These are phyloP conservation scores for Phyllotis vaccarum DNA, from an alignment of 2,797 vertebrate genomes.

Conservation along the genomic window DNA sequence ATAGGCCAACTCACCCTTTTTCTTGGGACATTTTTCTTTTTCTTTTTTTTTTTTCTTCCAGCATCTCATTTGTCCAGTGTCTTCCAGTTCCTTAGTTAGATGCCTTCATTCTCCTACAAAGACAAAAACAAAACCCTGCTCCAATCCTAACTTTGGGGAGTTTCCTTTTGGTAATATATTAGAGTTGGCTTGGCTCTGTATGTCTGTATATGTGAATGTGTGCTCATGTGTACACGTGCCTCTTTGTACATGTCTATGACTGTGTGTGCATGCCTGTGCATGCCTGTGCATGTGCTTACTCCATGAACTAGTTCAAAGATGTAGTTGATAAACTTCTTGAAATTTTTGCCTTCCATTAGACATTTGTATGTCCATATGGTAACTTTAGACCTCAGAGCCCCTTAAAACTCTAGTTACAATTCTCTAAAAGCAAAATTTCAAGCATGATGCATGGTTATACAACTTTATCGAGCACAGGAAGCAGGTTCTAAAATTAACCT, in stretches of 20 bases:
- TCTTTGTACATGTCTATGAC: background rate
- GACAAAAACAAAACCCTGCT: too few relatives aligned
- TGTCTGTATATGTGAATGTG: background rate
- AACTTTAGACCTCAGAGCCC: background rate
- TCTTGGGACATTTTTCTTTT: too few relatives aligned
- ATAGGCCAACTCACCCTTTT: too few relatives aligned
- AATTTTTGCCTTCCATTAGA: background rate
- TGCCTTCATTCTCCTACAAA: too few relatives aligned
- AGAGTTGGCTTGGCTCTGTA: background rate
- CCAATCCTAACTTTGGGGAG: too few relatives aligned
- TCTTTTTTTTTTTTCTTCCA: too few relatives aligned
- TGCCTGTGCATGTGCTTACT: background rate
- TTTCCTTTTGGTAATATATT: too few relatives aligned
- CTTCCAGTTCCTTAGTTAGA: too few relatives aligned
- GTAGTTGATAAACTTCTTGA: background rate
- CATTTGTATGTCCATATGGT: background rate
- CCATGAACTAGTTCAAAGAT: conserved; percentile 1
- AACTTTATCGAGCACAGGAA: background rate
- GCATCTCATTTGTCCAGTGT: too few relatives aligned
- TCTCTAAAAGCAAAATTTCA: conserved; percentile 45
- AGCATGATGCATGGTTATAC: background rate
- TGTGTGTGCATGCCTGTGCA: too few relatives aligned
- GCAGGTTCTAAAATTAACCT: background rate
- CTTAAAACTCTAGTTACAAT: background rate
- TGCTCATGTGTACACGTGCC: too few relatives aligned